phyloP scores from a whole-genome alignment of 30 jellyfish, hydroid and myxozoan species.

The Turritopsis dohrnii region DNA sequence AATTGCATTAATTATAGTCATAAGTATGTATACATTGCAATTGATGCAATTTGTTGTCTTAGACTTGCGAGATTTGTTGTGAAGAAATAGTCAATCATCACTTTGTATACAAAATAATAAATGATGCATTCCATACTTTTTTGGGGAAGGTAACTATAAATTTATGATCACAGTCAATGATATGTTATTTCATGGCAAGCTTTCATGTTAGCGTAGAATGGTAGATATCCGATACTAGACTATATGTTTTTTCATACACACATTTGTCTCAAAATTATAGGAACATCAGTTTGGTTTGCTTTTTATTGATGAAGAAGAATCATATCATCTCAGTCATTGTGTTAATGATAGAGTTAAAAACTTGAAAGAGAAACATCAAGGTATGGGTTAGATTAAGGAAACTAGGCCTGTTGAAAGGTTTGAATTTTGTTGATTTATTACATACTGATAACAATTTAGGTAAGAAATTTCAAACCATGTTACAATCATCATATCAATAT shows the following conservation, averaged over 20 bases:
- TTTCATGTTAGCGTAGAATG: not conserved
- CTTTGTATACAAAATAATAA: not conserved
- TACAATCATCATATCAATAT: too few relatives aligned
- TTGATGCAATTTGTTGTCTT: too few relatives aligned
- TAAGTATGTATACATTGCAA: too few relatives aligned
- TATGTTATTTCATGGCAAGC: not conserved
- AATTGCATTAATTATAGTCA: too few relatives aligned
- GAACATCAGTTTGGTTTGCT: not conserved
- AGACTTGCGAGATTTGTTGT: not conserved
- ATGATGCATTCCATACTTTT: constrained; percentile 8
- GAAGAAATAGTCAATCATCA: not conserved
- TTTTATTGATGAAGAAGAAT: not conserved
- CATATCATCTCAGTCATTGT: not conserved
- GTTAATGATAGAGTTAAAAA: not conserved
- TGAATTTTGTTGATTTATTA: too few relatives aligned
- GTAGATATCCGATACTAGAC: not conserved
- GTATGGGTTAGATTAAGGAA: too few relatives aligned
- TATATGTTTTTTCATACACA: not conserved
- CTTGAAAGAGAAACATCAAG: not conserved
- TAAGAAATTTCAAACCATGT: too few relatives aligned
- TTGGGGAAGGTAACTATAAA: constrained; percentile 2
- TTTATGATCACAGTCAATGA: too few relatives aligned
- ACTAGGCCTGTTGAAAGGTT: too few relatives aligned
- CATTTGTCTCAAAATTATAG: not conserved
- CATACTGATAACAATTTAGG: too few relatives aligned